These are phyloP conservation scores for Cepphus grylle DNA, from an alignment of 2,113 vertebrate species.

Conservation along the genomic window DNA sequence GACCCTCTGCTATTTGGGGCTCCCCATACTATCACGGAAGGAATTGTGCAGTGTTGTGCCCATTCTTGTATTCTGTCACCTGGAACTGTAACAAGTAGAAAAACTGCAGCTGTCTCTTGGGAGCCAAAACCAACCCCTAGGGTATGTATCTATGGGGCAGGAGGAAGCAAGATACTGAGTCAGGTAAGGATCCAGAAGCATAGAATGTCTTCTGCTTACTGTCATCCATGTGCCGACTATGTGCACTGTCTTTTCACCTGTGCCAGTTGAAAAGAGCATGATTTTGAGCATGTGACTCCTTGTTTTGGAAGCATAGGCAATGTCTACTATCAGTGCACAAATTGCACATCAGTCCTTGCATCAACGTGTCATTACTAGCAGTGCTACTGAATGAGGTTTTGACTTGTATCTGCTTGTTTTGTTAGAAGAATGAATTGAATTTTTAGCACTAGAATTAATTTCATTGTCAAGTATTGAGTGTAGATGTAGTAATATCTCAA, in stretches of 20 bases:
- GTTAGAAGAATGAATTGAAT: neutral
- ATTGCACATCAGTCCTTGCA: neutral
- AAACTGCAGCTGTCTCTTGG: neutral
- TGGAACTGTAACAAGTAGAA: neutral
- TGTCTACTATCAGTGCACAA: neutral
- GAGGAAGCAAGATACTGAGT: neutral
- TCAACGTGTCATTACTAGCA: neutral
- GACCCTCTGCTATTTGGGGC: neutral
- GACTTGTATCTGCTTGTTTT: neutral
- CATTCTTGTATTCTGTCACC: neutral
- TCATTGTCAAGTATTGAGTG: neutral
- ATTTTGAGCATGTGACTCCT: neutral
- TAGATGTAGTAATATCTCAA: neutral
- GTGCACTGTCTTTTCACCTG: neutral
- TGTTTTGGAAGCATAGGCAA: neutral
- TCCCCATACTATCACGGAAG: neutral
- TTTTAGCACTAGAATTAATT: neutral
- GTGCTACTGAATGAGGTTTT: neutral
- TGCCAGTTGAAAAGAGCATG: neutral
- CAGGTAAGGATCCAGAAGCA: neutral
- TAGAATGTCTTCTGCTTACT: neutral
- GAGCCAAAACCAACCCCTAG: neutral
- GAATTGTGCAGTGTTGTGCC: neutral
- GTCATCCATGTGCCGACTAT: neutral
- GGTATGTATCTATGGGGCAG: neutral